Evolutionary conservation across 2,113 vertebrate species (phyloP), one percentile per base, ranked within the genome.

Genomic region (Gopherus flavomarginatus): DNA sequence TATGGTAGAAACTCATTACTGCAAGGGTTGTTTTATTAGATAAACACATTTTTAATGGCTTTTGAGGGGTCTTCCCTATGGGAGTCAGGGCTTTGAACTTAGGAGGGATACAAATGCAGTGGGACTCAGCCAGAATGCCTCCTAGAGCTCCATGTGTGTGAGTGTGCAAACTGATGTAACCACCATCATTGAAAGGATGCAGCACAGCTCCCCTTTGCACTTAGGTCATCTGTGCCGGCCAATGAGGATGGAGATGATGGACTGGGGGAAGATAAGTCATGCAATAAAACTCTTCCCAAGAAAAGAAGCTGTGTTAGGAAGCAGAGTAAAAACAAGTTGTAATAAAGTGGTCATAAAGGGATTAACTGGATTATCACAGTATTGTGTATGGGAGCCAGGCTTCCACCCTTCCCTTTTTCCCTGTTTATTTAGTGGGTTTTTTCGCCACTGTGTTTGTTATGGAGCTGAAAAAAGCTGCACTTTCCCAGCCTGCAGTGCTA

Each of bases 241-340:
- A 47, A n/a, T 11, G 84, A 56, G n/a, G 14, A 13, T 22, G 24
- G 27, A 69, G 8, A 1, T 0, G 0, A 14, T 79, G 35, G 1
- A 90, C 44, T 90, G 69, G 3, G 2, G 29, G 5, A 0, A 80
- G 6, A 69, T 16, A 92, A 24, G 35, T 4, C 42, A 83, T 53
- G 54, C 8, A 2, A 10, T 85, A 50, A 42, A 82, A 5, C 89
- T 89, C 31, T 54, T 1, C 3, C 6, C 19, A 2, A 2, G 56
- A 77, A 78, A 2, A 92, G 84, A 88, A 90, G 4, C 31, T 86
- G 49, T 87, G 1, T 81, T 90, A 90, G 44, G 29, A 82, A 47
- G 9, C 92, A 6, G 13, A 38, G 38, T 72, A 72, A 72, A 72
- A 72, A n/a, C 17, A 72, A 72, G n/a, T 72, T 72, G n/a, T 72